Percentiles rank a stretch among this genome's conserved stretches.
Conservation (phyloP, 2,888 invertebrate genomes). For the Cyclophora albipunctata region DNA sequence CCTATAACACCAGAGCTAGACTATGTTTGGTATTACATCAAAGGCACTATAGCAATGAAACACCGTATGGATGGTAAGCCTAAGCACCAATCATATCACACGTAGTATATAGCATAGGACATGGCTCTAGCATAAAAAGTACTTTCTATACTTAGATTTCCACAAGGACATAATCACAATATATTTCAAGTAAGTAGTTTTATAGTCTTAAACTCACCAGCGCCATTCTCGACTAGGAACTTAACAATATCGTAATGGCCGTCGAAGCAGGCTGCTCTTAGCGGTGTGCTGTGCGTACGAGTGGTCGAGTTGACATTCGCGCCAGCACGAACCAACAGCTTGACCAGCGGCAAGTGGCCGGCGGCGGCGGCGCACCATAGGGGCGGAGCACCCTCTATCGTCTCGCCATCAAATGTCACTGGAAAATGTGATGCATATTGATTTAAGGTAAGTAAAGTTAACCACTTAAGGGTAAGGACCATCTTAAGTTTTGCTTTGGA, state of each 20-base stretch:
- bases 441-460: not conserved
- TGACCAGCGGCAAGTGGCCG: slow-evolving; percentile 91
- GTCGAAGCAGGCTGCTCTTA: slow-evolving; percentile 97
- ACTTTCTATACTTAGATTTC: not conserved
- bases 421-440: slow-evolving; percentile 22
- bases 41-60: too few species aligned
- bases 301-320: slow-evolving; percentile 97
- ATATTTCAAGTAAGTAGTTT: not conserved
- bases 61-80: too few species aligned
- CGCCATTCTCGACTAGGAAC: slow-evolving; percentile 92
- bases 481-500: too few species aligned
- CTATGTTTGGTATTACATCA: too few species aligned
- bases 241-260: slow-evolving; percentile 96
- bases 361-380: slow-evolving; percentile 99
- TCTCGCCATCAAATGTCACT: slow-evolving; percentile 98
- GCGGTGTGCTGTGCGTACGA: slow-evolving; percentile 94
- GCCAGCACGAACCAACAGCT: slow-evolving; percentile 86
- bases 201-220: slow-evolving; percentile 72
- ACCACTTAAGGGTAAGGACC: too few species aligned
- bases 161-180: not conserved
- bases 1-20: too few species aligned
- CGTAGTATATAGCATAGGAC: too few species aligned
- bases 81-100: too few species aligned
- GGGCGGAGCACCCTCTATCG: slow-evolving; percentile 96
- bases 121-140: not conserved